These are phyloP conservation scores for Chymomyza costata DNA, from an alignment of 1,140 invertebrate genomes.

Conservation along the genomic window DNA sequence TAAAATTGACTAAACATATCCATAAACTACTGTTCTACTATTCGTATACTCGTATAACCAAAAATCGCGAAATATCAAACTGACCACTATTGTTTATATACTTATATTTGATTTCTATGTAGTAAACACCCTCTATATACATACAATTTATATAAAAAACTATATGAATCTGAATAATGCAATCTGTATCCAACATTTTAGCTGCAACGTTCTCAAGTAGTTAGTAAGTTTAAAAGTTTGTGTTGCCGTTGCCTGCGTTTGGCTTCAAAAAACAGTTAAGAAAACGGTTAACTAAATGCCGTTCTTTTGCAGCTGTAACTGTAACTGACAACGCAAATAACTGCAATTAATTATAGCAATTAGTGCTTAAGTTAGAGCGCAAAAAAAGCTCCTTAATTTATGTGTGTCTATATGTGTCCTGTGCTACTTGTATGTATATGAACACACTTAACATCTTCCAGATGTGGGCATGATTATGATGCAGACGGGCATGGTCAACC, in stretches of 20 bases:
- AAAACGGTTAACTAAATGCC: constrained; percentile 9
- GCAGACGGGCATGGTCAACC: constrained; percentile 93
- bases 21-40: too few species aligned
- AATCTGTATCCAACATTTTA: constrained; percentile 30
- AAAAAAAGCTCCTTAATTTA: background rate
- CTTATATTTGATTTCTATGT: constrained; percentile 46
- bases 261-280: constrained; percentile 34
- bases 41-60: too few species aligned
- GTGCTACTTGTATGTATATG: constrained; percentile 33
- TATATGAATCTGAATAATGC: constrained; percentile 31
- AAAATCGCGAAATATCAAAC: constrained; percentile 2
- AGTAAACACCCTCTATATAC: constrained; percentile 21
- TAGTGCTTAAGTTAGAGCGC: constrained; percentile 12
- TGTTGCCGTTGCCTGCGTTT: constrained; percentile 46
- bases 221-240: constrained; percentile 57
- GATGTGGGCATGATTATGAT: constrained; percentile 97
- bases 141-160: constrained; percentile 14
- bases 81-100: constrained; percentile 36
- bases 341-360: too few species aligned
- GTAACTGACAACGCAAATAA: too few species aligned
- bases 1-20: background rate
- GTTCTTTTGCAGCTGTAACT: constrained; percentile 23
- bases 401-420: constrained; percentile 21
- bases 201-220: constrained; percentile 61
- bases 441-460: constrained; percentile 78